Evolutionary conservation across 2,113 vertebrate species (phyloP), one percentile per base, ranked within the genome.

Genomic region (Piliocolobus tephrosceles): DNA sequence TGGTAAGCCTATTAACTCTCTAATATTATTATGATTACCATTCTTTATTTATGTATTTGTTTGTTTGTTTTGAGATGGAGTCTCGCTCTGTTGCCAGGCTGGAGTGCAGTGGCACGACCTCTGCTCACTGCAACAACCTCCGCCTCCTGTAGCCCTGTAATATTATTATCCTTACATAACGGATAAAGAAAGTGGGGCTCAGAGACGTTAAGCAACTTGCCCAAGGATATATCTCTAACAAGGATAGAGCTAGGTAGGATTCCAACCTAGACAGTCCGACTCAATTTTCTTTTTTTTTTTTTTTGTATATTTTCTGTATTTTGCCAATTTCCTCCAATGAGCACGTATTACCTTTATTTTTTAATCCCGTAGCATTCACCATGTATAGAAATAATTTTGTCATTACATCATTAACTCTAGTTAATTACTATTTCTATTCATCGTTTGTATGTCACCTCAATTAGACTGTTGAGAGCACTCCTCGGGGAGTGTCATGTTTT

Each of bases 401-500:
- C 97, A 98, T 98, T 98, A 98, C 84, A 98, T 97, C 97, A 96
- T 96, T 98, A 98, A 96, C 94, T 93, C 86, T 50, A 98, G 96
- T 97, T 98, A 98, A 98, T 98, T 96, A 97, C 95, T 97, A 97
- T 98, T 98, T 98, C 96, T 98, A 97, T 97, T 98, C 97, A 98
- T 97, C 97, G 95, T 98, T 96, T 97, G 92, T 97, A 90, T 98
- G 94, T 94, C 97, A 96, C 92, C 84, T 98, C 96, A 97, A 97
- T 98, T 98, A 98, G 87, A 94, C 96, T 93, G 83, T 96, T 93
- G 95, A 97, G 97, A 98, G 98, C 94, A 64, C 96, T 80, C 96
- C 95, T 97, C 94, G 73, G 94, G 75, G 76, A 97, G 90, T 92
- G 96, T 96, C 96, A 97, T 92, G 80, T 96, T 97, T 98, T 95